A percentile compares a stretch with the other conserved stretches of the same genome.
Conservation (phyloP, 2,797 vertebrate genomes). For the Paedocypris micromegethes region DNA sequence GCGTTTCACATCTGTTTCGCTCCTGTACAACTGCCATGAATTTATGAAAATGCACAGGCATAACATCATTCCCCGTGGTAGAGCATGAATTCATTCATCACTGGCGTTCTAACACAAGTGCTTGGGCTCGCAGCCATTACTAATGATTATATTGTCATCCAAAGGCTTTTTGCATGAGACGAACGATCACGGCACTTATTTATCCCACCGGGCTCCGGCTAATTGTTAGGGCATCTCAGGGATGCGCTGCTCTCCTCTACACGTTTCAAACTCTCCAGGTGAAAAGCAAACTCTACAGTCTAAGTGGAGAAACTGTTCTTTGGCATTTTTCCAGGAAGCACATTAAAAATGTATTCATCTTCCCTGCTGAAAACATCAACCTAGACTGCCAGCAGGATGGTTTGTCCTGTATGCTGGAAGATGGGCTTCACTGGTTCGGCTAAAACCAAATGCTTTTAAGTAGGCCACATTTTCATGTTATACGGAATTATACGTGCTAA, state of each 20-base stretch:
- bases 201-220: constrained; percentile 18
- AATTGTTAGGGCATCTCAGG: constrained; percentile 31
- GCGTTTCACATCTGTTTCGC: not conserved
- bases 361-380: not conserved
- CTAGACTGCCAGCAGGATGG: not conserved
- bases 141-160: constrained; percentile 31
- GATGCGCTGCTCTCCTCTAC: constrained; percentile 22
- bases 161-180: constrained; percentile 25
- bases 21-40: not conserved
- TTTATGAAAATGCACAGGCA: not conserved
- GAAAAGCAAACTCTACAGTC: constrained; percentile 2
- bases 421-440: too few relatives aligned
- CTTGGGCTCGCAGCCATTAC: constrained; percentile 10
- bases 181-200: constrained; percentile 29
- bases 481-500: too few relatives aligned
- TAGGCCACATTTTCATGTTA: too few relatives aligned
- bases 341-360: constrained; percentile 28
- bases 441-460: too few relatives aligned
- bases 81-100: constrained; percentile 6
- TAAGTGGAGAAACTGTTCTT: constrained; percentile 15
- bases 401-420: too few relatives aligned
- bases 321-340: constrained; percentile 23
- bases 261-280: constrained; percentile 25
- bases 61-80: not conserved
- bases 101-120: constrained; percentile 1